Conservation (phyloP, 1,140 invertebrate species). For the Chironomus tepperi region DNA sequence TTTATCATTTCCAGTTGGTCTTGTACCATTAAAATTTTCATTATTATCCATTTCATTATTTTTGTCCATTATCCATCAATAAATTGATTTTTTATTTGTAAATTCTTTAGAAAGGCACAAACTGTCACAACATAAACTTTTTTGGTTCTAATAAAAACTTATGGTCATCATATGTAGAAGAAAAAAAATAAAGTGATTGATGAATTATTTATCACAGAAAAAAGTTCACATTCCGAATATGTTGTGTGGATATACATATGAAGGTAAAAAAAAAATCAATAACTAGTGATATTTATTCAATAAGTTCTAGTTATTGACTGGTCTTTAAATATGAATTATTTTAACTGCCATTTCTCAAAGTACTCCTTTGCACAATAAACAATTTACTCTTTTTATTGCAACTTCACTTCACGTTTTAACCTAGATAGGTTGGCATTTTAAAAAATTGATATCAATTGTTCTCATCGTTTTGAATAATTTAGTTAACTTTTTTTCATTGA, state of each 20-base stretch:
- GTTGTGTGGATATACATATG: not conserved
- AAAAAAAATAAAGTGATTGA: not conserved
- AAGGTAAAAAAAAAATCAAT: not conserved
- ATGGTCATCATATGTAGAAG: not conserved
- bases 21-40: not conserved
- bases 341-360: not conserved
- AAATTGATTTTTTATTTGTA: not conserved
- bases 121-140: too few species aligned
- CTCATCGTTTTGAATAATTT: not conserved
- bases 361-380: not conserved
- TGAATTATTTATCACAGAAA: not conserved
- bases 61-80: not conserved
- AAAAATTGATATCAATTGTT: not conserved
- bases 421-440: not conserved
- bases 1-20: not conserved
- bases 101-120: too few species aligned
- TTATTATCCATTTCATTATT: not conserved
- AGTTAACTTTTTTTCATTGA: not conserved
- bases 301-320: not conserved
- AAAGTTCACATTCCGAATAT: not conserved
- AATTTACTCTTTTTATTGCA: not conserved
- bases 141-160: not conserved
- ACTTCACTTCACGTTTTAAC: not conserved
- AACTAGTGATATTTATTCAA: constrained; percentile 3
- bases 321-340: not conserved